Percentiles rank a stretch among this genome's conserved stretches.
Evolutionary conservation across 1,140 invertebrate species (phyloP).

Genomic region (Watersipora subatra): DNA sequence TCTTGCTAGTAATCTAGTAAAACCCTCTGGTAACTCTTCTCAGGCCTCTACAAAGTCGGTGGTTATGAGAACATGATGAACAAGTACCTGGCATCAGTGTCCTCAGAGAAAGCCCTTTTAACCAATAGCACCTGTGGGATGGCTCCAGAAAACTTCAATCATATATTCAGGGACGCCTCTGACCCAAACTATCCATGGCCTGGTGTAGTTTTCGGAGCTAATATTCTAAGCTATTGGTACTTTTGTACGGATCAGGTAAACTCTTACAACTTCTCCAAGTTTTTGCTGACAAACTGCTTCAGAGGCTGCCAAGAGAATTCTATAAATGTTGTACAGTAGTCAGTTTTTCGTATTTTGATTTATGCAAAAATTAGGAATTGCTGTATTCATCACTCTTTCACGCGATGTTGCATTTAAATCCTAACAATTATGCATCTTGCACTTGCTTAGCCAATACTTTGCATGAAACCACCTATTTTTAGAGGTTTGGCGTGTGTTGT

Average conservation of each 20-base stretch:
- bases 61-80: slow-evolving; percentile 36
- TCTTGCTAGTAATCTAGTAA: background rate
- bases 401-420: too few species aligned
- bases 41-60: slow-evolving; percentile 38
- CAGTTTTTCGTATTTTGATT: too few species aligned
- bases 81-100: slow-evolving; percentile 34
- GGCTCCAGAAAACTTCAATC: slow-evolving; percentile 37
- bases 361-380: too few species aligned
- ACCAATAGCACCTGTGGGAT: slow-evolving; percentile 21
- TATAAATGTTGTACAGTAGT: too few species aligned
- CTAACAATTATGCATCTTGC: too few species aligned
- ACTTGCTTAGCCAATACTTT: too few species aligned
- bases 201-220: slow-evolving; percentile 44
- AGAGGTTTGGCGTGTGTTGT: too few species aligned
- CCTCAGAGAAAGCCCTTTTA: slow-evolving; percentile 19
- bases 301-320: too few species aligned
- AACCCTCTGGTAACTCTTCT: slow-evolving; percentile 7
- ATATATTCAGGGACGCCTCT: slow-evolving; percentile 37
- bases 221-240: slow-evolving; percentile 47
- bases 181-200: slow-evolving; percentile 45
- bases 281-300: too few species aligned
- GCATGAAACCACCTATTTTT: too few species aligned
- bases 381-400: too few species aligned
- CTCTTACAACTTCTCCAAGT: too few species aligned
- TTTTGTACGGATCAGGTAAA: slow-evolving; percentile 48